Conservation (phyloP, 2,797 vertebrate genomes). For the Oreonectes daqikongensis region DNA sequence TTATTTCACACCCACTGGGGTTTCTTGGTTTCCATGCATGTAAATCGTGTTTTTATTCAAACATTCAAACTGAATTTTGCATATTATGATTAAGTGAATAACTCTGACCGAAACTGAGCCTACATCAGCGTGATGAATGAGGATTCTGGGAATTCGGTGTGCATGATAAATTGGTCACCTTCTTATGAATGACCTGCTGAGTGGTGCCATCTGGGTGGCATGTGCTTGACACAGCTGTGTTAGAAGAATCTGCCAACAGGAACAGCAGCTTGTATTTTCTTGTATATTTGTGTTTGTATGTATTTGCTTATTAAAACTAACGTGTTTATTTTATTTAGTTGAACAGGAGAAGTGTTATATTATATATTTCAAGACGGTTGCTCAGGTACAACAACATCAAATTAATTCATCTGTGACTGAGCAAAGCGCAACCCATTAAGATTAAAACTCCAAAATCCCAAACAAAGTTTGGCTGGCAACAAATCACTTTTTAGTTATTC, state of each 20-base stretch:
- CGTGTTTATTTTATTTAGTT: background rate
- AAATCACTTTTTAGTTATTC: slow-evolving; percentile 24
- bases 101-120: background rate
- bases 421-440: background rate
- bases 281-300: background rate
- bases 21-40: slow-evolving; percentile 9
- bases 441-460: background rate
- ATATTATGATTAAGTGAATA: background rate
- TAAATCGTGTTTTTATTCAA: background rate
- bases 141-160: background rate
- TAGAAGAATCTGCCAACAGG: background rate
- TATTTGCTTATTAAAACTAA: background rate
- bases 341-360: too few relatives aligned
- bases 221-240: slow-evolving; percentile 31
- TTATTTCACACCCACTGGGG: slow-evolving; percentile 21
- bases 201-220: slow-evolving; percentile 48
- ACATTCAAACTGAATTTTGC: slow-evolving; percentile 10
- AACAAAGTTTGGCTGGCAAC: slow-evolving; percentile 9
- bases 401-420: background rate
- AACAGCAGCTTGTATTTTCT: slow-evolving; percentile 13
- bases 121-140: background rate
- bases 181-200: slow-evolving; percentile 26
- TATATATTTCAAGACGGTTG: too few relatives aligned
- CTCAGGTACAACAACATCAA: background rate
- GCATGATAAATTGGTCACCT: slow-evolving; percentile 26